Base-by-base conservation (phyloP, 2,888 invertebrate species). In the Shargacucullia verbasci region DNA sequence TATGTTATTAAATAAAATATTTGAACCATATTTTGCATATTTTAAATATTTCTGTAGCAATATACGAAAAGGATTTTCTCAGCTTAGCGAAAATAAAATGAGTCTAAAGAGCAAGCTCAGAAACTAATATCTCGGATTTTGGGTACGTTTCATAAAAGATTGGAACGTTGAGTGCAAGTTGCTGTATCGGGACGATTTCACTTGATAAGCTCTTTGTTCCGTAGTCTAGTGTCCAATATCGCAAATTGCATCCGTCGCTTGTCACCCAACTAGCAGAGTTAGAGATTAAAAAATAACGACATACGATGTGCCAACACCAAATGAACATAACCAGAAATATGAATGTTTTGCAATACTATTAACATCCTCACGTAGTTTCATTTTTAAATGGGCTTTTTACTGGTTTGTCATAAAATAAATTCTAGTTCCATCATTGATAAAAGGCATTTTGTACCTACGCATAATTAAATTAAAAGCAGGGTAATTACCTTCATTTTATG, bases 161-260 rank as follows among this genome's bases (percentile, higher is more conserved):
- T 12, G 10, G 11, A 53, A 35, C 14, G 38, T 20, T 40, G 20
- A 54, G 34, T 57, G 52, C 39, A 43, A 44, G 14, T 33, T 49
- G 48, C 50, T 43, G 40, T 55, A 46, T 72, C 13, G 52, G 43
- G 31, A 40, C 44, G 38, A 63, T 55, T 73, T 53, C 14, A 53
- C 52, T 53, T 68, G 50, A 53, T 59, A 58, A 55, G 65, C 55
- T 58, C 38, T 46, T 54, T 53, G 44, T 27, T 47, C 49, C 39
- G 35, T 40, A 48, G 57, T 56, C 63, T 37, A 50, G 44, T 50
- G 53, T 52, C 50, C 70, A 52, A 70, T 57, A 57, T 55, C 31
- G 50, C 44, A 55, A 70, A 50, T 59, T 70, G 46, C 31, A 39
- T 65, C 34, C 5, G 15, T 50, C 48, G 12, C 46, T 55, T 27